Evolutionary conservation across 1,140 invertebrate species (phyloP), one percentile per base, ranked within the genome.

Genomic region (Aporrectodea caliginosa): DNA sequence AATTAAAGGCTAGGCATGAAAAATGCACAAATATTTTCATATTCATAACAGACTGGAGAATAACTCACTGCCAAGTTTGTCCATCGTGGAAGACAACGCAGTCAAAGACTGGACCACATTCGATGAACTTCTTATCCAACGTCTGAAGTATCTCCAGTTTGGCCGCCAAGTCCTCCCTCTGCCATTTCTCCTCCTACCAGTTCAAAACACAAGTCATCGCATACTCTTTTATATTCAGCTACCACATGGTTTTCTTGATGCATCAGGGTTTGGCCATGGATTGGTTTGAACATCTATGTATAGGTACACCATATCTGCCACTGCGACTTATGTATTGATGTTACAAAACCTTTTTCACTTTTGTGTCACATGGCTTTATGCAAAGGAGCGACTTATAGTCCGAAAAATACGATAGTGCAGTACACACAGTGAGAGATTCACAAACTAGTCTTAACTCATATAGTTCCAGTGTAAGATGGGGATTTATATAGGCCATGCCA

Each of bases 71-170:
- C 94, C 94, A 93, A 83, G 91, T 90, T 75, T 90, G 82, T 78
- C 94, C 94, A 91, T 96, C 93, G 87, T 97, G 91, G 87, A 95
- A 98, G 16, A 98, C 91, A 77, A 99, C 90, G 90, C 95, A 96
- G 88, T 99, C 97, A 88, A 94, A 97, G 16, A 94, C 92, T 31
- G 95, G 95, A 31, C 96, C 95, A 77, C 92, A 85, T 88, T 98
- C 95, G 79, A 87, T 90, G 86, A 93, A 95, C 85, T 96, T 95
- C 87, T 98, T 98, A 83, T 99, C 97, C 73, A 93, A 78, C 43
- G 82, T 85, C 81, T 91, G 93, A 31, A 98, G 89, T 75, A 95
- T 90, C 83, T 99, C 97, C 35, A 98, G 88, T 85, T 92, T 92
- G 27, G 92, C 91, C 84, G 97, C 95, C 1, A 96, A 86, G 85